These are phyloP conservation scores for Parauchenoglanis punctatus DNA, from an alignment of 2,797 vertebrate species.

Conservation along the genomic window DNA sequence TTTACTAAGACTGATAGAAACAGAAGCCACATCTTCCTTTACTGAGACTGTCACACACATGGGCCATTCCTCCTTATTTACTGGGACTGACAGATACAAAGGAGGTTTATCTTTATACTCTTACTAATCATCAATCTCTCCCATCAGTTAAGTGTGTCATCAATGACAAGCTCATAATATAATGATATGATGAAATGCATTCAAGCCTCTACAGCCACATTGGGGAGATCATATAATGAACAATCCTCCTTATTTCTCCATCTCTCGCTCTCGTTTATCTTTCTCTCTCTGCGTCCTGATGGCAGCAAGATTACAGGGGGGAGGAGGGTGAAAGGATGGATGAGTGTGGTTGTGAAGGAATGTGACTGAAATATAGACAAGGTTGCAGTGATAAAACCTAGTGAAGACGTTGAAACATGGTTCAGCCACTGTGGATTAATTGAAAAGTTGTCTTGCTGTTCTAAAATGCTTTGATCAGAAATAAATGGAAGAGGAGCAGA, in stretches of 20 bases:
- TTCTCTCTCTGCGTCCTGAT: not conserved
- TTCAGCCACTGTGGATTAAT: not conserved
- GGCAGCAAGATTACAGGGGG: not conserved
- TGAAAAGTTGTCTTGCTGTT: not conserved
- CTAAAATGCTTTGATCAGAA: not conserved
- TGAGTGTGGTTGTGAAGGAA: not conserved
- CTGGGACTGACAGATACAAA: not conserved
- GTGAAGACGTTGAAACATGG: not conserved
- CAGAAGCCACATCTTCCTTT: no score
- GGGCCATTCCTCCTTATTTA: not conserved
- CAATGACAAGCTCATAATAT: not conserved
- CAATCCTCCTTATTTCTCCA: not conserved
- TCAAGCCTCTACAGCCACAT: constrained; percentile 31
- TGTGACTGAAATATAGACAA: not conserved
- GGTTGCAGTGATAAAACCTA: constrained; percentile 17
- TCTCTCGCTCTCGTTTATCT: not conserved
- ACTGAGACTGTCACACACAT: not conserved
- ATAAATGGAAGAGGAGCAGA: not conserved
- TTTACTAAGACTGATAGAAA: not conserved
- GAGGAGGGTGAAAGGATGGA: constrained; percentile 24
- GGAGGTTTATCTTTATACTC: not conserved
- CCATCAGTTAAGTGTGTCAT: constrained; percentile 2
- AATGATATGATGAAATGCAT: constrained; percentile 37
- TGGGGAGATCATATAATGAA: constrained; percentile 41
- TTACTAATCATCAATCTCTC: not conserved